Evolutionary conservation across 2,797 vertebrate species (phyloP), one percentile per base, ranked within the genome.

Genomic region (Ibycter americanus): DNA sequence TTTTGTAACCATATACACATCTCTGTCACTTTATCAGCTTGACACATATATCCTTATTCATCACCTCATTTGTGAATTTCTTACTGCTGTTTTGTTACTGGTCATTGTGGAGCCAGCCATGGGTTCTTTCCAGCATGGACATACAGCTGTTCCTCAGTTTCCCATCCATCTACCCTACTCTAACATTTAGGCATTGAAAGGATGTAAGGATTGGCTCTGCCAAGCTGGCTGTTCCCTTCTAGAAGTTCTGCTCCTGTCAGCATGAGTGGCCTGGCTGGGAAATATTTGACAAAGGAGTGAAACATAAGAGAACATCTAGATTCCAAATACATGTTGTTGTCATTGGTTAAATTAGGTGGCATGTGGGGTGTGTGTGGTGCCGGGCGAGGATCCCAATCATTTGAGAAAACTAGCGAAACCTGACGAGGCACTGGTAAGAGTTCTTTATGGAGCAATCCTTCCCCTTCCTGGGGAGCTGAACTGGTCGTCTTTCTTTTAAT

Each of bases 291-390:
- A 62, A 68, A 34, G 10, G 18, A 8, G 8, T 84, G 73, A 96
- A 88, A 44, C 15, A 17, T 40, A 29, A 29, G 47, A 74, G 14
- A 54, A 25, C 6, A 62, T 72, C 32, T 72, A 16, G 21, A 31
- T 89, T 72, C 46, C 34, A 74, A 78, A 72, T 65, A 17, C 2
- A 2, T 14, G 6, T 65, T 56, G 22, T 79, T 76, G 42, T 29
- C 58, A 4, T 29, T 68, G 38, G 10, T 51, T 89, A 70, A 80
- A 67, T 66, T 58, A 25, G 32, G 22, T 31, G 32, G 15, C 7
- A 5, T 63, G 5, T 54, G 13, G 3, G 0, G 4, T 27, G 32
- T 14, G 8, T 9, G 27, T 17, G 31, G 4, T 49, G 4, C 8
- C 38, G 79, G 71, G 29, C 79, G 51, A 76, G 46, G 65, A 79